Evolutionary conservation across 2,888 invertebrate genomes (phyloP), one percentile per base, ranked within the genome.

Genomic region (Diaphora mendica): DNA sequence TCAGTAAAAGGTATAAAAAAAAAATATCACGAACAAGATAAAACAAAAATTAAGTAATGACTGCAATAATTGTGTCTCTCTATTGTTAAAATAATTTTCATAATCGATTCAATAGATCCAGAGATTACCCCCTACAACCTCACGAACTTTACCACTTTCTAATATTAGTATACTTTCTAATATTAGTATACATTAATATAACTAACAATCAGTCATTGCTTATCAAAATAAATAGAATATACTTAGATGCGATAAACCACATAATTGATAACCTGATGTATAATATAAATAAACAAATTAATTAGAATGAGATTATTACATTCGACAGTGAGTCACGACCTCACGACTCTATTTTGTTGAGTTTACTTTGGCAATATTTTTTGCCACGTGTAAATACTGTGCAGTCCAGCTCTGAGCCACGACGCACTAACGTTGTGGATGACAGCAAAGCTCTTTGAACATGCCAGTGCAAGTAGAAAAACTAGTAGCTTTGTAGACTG

Each of bases 361-460:
- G 23, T 48, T n/a, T 68, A 1, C n/a, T n/a, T 35, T 55, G 3
- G 68, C n/a, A 55, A 51, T 68, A 39, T 55, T 35, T 68, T 68
- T 51, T 35, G 55, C 35, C 68, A 55, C 15, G 68, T 26, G 35
- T 51, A 51, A 68, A 68, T 48, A 33, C 51, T 15, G 51, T 51
- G 33, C 33, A 51, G 51, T 51, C 23, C 68, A 68, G 35, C 17
- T 68, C 35, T 35, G 59, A 59, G 39, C 79, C 77, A 73, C 70
- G 74, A 82, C 80, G 83, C 85, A 84, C 85, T 86, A 86, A 85
- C 85, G 79, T 86, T 93, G 93, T 85, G 78, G 81, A 82, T 83
- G 92, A 92, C 93, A 88, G 86, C 91, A 94, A 93, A 94, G 94
- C 93, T 87, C 91, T 94, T 93, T 94, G 91, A 91, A 79, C 88